A percentile compares a stretch with the other conserved stretches of the same genome.
phyloP scores from a whole-genome alignment of 37 sponge, comb jelly and placozoan genomes.

The Cliona cf. orientalis region DNA sequence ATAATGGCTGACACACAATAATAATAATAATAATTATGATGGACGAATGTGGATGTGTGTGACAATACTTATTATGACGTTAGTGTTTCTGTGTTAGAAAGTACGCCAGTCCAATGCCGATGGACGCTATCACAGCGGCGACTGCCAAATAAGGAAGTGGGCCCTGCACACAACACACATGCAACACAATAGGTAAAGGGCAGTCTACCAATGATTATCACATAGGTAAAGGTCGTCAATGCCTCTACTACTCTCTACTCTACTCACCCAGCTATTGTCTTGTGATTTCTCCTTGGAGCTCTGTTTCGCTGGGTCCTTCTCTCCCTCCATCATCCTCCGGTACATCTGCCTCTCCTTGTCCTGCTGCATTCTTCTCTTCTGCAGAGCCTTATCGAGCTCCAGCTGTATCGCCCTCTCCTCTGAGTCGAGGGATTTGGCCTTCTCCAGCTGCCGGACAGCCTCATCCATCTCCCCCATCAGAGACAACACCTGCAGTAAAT shows the following conservation, averaged over 20 bases:
- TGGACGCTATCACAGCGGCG: constrained; percentile 24
- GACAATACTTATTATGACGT: no score
- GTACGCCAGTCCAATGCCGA: constrained; percentile 45
- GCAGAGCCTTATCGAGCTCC: constrained; percentile 8
- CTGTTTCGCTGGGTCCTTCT: constrained; percentile 9
- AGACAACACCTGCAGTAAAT: constrained; percentile 16
- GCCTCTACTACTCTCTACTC: no score
- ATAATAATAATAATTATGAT: no score
- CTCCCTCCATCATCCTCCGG: constrained; percentile 37
- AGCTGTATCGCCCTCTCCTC: constrained; percentile 49
- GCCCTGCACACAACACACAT: constrained; percentile 8
- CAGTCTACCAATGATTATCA: neutral
- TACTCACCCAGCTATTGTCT: constrained; percentile 14
- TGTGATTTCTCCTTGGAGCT: neutral
- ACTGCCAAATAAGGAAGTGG: constrained; percentile 47
- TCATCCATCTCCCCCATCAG: constrained; percentile 40
- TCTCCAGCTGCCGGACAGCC: constrained; percentile 49
- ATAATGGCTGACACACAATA: no score
- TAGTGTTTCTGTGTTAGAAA: constrained; percentile 49
- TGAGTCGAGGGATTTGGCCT: constrained; percentile 49
- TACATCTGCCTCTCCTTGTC: constrained; percentile 49
- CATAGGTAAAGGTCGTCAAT: neutral
- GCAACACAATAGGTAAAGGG: neutral
- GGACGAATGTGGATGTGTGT: no score
- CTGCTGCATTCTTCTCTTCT: neutral